phyloP scores from a whole-genome alignment of 1,140 invertebrate species.

The Papilio aristodemus region DNA sequence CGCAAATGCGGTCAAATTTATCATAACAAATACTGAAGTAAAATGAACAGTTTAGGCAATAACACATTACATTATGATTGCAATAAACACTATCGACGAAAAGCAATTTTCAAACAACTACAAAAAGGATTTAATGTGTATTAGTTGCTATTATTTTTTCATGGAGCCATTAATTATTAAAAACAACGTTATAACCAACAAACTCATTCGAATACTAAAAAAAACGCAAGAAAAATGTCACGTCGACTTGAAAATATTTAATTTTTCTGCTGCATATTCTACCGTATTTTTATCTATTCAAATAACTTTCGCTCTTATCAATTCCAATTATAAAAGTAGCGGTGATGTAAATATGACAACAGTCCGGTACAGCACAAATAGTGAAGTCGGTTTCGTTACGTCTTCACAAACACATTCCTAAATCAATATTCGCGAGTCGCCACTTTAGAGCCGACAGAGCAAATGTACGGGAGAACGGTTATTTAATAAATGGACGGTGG shows the following conservation, averaged over 20 bases:
- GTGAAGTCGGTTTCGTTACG: background rate
- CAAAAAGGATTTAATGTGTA: no score
- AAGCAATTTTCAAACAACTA: no score
- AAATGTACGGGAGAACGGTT: conserved; percentile 19
- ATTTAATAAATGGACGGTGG: conserved; percentile 21
- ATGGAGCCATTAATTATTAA: no score
- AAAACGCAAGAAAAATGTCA: no score
- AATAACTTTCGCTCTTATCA: conserved; percentile 16
- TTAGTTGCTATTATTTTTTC: no score
- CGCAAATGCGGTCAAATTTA: conserved; percentile 4
- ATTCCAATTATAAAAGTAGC: conserved; percentile 6
- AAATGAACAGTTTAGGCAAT: background rate
- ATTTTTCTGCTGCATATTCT: no score
- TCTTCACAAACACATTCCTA: conserved; percentile 23
- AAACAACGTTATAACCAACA: no score
- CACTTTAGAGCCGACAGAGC: conserved; percentile 12
- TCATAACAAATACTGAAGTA: background rate
- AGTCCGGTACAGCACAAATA: conserved; percentile 6
- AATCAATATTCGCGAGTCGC: conserved; percentile 26
- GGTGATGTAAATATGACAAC: conserved; percentile 15
- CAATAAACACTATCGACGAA: no score
- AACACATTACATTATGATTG: background rate
- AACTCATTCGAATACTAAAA: no score
- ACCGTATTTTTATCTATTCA: background rate
- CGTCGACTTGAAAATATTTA: background rate